Base-by-base conservation (phyloP, 2,888 invertebrate species). In the Maniola hyperantus region DNA sequence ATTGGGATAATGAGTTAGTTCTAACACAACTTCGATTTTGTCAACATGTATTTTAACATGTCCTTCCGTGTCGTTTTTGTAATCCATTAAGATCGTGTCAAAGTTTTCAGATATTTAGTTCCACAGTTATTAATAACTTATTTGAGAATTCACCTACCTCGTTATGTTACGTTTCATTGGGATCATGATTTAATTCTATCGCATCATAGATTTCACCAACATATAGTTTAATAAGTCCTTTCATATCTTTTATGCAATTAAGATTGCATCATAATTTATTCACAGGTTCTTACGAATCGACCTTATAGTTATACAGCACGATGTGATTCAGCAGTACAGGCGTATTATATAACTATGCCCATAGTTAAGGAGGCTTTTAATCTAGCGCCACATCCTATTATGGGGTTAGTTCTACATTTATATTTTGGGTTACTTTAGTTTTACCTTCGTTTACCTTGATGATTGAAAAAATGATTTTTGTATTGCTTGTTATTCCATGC, bases 261-360 rank as follows among this genome's bases (percentile, higher is more conserved):
- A 36, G 36, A 36, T 60, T 54, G 34, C 5, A 42, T 36, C 10
- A 39, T 18, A n/a, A n/a, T n/a, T 20, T 15, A 44, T 5, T 50
- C 18, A 39, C 71, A 91, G 91, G 85, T 88, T 0, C 77, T 95
- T 15, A 95, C 94, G 0, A 91, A 89, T 39, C 88, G 93, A 8
- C 89, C 93, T 0, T 92, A 94, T 71, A 92, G 91, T 71, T 94
- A 94, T 71, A 93, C 93, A 0, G 93, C 93, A 1, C 88, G 89
- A 0, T 94, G 94, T 70, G 94, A 94, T 70, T 93, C 94, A 0
- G 91, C 93, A 0, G 93, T 93, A 0, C 93, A 94, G 75, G 91
- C 81, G 18, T 93, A 85, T 77, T 85, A 83, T 72, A 86, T 93
- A 53, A 83, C 84, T 0, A 72, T 88, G 77, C 78, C 86, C 0